A percentile compares a stretch with the other conserved stretches of the same genome.
phyloP scores from a whole-genome alignment of 2,113 vertebrate species.

The Astatoreochromis straeleni region DNA sequence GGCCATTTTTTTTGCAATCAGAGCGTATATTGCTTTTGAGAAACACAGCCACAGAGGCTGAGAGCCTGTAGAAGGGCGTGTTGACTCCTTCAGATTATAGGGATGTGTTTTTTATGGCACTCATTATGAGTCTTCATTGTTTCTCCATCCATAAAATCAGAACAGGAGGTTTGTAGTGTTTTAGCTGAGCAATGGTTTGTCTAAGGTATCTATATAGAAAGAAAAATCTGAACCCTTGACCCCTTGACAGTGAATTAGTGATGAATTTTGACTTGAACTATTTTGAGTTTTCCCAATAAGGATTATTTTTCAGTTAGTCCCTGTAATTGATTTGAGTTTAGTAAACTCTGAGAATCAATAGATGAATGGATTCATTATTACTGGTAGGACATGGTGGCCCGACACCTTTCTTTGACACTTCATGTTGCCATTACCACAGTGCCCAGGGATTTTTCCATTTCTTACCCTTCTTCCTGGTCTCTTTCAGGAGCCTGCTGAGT shows the following conservation, averaged over 20 bases:
- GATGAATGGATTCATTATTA: background rate
- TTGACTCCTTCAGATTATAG: slow-evolving; percentile 25
- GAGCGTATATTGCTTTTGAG: slow-evolving; percentile 25
- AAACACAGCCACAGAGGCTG: slow-evolving; percentile 8
- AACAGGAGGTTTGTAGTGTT: background rate
- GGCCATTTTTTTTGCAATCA: slow-evolving; percentile 6
- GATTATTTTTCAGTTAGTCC: accelerated
- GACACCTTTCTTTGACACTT: background rate
- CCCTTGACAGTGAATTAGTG: background rate
- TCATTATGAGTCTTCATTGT: slow-evolving; percentile 32
- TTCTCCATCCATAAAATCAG: slow-evolving; percentile 22
- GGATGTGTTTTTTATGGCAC: slow-evolving; percentile 6
- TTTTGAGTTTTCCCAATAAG: background rate
- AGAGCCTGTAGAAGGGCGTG: slow-evolving; percentile 11
- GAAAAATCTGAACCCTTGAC: background rate
- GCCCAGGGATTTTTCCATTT: slow-evolving; percentile 19
- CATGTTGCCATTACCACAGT: background rate
- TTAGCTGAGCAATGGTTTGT: background rate
- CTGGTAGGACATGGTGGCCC: background rate
- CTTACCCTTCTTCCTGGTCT: slow-evolving; percentile 45
- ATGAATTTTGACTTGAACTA: background rate
- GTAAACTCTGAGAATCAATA: accelerated
- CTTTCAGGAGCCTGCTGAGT: slow-evolving; percentile 35
- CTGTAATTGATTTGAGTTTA: background rate
- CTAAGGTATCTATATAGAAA: background rate